Conservation (phyloP, 2,888 invertebrate species). For the Oeneis ivallda region DNA sequence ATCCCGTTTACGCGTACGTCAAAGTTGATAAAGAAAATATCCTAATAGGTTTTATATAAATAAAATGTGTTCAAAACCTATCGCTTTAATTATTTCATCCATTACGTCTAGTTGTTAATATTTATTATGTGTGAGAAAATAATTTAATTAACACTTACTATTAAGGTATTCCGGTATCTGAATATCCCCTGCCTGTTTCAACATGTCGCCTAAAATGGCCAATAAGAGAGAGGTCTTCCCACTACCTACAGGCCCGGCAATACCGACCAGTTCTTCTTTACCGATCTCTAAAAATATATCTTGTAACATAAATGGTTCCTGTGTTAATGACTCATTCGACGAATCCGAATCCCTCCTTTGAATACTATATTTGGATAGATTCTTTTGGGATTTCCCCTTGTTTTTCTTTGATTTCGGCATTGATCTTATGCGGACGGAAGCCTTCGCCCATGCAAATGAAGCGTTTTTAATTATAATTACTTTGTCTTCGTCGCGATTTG, state of each 20-base stretch:
- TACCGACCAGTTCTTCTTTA: slow-evolving; percentile 90
- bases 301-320: slow-evolving; percentile 61
- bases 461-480: slow-evolving; percentile 83
- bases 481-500: slow-evolving; percentile 77
- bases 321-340: slow-evolving; percentile 49
- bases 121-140: no score
- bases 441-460: slow-evolving; percentile 82
- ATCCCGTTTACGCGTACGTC: no score
- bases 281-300: slow-evolving; percentile 65
- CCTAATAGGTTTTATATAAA: no score
- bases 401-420: slow-evolving; percentile 62
- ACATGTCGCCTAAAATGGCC: slow-evolving; percentile 92
- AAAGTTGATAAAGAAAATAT: no score
- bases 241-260: slow-evolving; percentile 94
- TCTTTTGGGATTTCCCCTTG: slow-evolving; percentile 77
- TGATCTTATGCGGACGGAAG: slow-evolving; percentile 55
- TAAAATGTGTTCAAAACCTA: no score
- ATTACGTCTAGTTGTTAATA: no score
- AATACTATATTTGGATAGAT: slow-evolving; percentile 52
- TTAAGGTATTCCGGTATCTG: slow-evolving; percentile 85
- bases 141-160: slow-evolving; percentile 78
- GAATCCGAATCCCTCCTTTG: slow-evolving; percentile 61
- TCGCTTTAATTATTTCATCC: no score
- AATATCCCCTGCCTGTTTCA: slow-evolving; percentile 85
- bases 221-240: slow-evolving; percentile 94